Evolutionary conservation across 2,888 invertebrate genomes (phyloP).

Genomic region (Tyria jacobaeae): DNA sequence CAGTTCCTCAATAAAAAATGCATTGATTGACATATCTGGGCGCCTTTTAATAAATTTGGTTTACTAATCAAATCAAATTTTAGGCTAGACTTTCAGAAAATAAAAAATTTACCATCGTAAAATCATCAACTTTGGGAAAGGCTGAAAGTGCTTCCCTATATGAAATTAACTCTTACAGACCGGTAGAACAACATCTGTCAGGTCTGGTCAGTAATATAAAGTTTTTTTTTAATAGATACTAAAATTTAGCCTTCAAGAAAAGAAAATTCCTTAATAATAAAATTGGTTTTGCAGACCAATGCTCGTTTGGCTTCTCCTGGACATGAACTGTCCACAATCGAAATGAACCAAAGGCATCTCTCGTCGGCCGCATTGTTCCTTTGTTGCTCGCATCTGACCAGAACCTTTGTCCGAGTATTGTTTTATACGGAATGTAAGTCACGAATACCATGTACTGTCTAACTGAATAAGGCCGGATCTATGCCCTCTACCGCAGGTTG

Average conservation of each 20-base stretch:
- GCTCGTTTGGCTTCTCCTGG: slow-evolving; percentile 38
- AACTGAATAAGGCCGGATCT: slow-evolving; percentile 77
- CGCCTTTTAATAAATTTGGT: too few species aligned
- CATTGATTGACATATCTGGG: too few species aligned
- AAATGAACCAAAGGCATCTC: slow-evolving; percentile 81
- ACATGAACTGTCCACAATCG: slow-evolving; percentile 73
- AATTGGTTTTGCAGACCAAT: slow-evolving; percentile 28
- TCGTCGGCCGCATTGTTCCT: slow-evolving; percentile 78
- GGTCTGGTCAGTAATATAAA: background rate
- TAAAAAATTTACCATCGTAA: too few species aligned
- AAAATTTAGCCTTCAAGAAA: background rate
- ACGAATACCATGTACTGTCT: slow-evolving; percentile 83
- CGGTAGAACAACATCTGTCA: too few species aligned
- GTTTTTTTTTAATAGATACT: background rate
- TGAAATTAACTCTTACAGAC: too few species aligned
- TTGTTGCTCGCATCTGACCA: slow-evolving; percentile 80
- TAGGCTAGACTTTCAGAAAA: too few species aligned
- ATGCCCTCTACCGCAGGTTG: slow-evolving; percentile 64
- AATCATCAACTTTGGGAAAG: too few species aligned
- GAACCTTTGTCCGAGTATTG: slow-evolving; percentile 85
- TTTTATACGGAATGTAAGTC: slow-evolving; percentile 86
- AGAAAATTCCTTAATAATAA: slow-evolving; percentile 24
- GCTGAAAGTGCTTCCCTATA: too few species aligned
- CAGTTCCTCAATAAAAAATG: too few species aligned
- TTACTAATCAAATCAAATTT: too few species aligned